Evolutionary conservation across 2,797 vertebrate genomes (phyloP).

Genomic region (Pagetopsis macropterus): DNA sequence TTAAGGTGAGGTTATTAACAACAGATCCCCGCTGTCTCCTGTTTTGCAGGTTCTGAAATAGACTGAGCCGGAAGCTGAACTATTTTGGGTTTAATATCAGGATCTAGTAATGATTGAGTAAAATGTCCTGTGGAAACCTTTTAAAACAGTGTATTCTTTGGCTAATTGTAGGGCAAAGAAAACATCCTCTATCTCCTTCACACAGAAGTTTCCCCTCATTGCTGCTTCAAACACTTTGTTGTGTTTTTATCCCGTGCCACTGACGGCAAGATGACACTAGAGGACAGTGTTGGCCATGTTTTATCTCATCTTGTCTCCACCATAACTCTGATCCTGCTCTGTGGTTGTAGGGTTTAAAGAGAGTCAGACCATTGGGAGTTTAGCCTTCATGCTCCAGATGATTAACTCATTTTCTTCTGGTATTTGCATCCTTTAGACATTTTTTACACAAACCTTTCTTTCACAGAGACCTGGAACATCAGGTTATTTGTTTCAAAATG

Average conservation of each 20-base stretch:
- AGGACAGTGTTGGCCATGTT: slow-evolving; percentile 60
- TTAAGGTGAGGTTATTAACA: slow-evolving; percentile 64
- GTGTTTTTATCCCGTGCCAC: not conserved
- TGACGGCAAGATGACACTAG: slow-evolving; percentile 61
- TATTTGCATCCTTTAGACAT: not conserved
- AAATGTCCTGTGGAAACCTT: not conserved
- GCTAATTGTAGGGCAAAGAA: not conserved
- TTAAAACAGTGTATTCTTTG: not conserved
- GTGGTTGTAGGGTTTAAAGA: not conserved
- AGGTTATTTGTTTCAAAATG: not conserved
- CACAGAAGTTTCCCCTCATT: not conserved
- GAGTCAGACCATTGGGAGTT: not conserved
- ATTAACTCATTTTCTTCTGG: not conserved
- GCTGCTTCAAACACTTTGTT: not conserved
- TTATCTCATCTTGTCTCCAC: not conserved
- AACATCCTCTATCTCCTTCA: not conserved
- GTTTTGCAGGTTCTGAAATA: slow-evolving; percentile 13
- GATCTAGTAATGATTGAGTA: slow-evolving; percentile 1
- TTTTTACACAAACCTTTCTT: not conserved
- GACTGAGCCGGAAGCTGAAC: not conserved
- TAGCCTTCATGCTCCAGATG: not conserved
- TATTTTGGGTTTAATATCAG: slow-evolving; percentile 15
- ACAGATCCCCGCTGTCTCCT: slow-evolving; percentile 41
- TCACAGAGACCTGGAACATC: not conserved
- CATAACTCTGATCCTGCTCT: slow-evolving; percentile 4